Evolutionary conservation across 2,797 vertebrate species (phyloP), one percentile per base, ranked within the genome.

Genomic region (Galago senegalensis): DNA sequence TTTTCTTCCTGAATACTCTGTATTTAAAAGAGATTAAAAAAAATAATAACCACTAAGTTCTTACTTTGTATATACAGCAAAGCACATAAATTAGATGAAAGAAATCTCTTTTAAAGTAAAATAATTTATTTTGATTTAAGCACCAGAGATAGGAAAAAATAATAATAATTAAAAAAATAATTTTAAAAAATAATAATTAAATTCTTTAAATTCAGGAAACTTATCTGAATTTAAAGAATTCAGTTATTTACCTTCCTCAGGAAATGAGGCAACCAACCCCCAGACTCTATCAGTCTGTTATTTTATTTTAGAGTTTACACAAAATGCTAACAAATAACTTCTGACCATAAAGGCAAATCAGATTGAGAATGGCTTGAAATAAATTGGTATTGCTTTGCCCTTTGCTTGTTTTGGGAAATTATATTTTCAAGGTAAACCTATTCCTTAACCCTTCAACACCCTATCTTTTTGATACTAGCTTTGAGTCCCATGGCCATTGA

Each of bases 281-380:
- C 7, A 27, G 70, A 17, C 40, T 43, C 87, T 56, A 87, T 17
- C n/a, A 60, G 37, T 40, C 65, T 94, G 5, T 85, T 27, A 91
- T 85, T 96, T 94, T 94, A 81, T 93, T 18, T 93, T 18, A 80
- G 2, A 75, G 3, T 92, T 86, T 92, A 89, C 46, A 61, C 53
- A 92, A 79, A 65, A 89, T 90, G 18, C 53, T 34, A n/a, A 70
- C 31, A 88, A 40, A 67, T 87, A 53, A 31, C 29, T 73, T 92
- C 31, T 95, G 27, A 83, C 46, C 43, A 27, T 43, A 27, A 69
- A 85, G 25, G 20, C n/a, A 93, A 73, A 43, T 91, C 7, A 72
- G 31, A 56, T 60, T 40, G 69, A 88, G 53, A 93, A 89, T 89
- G 27, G 77, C 29, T 53, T 83, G 5, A 53, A 37, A 73, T 46